These are phyloP conservation scores for Phortica variegata DNA, from an alignment of 1,140 invertebrate species.

Conservation along the genomic window DNA sequence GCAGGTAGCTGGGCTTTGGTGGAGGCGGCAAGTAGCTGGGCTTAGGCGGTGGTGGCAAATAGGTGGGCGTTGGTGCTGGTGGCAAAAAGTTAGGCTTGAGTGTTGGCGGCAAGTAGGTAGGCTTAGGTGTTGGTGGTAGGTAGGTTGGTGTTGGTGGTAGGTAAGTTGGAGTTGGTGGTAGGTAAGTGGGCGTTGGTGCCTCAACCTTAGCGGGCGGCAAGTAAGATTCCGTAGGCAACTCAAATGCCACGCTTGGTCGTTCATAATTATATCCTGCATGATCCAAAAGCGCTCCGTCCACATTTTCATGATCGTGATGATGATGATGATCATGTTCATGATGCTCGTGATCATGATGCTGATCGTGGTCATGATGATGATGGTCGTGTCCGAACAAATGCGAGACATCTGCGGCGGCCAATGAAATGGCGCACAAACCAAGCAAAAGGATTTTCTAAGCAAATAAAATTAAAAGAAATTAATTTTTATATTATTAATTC, in stretches of 20 bases:
- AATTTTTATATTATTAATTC: neutral
- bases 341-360: conserved; percentile 30
- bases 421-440: conserved; percentile 25
- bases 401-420: conserved; percentile 44
- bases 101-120: conserved; percentile 31
- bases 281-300: no score
- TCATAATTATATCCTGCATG: conserved; percentile 41
- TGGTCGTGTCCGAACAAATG: conserved; percentile 37
- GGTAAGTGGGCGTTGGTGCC: conserved; percentile 22
- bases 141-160: conserved; percentile 21
- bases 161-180: conserved; percentile 26
- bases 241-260: conserved; percentile 34
- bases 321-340: conserved; percentile 11
- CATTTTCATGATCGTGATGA: no score
- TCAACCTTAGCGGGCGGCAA: neutral
- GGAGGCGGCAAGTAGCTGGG: conserved; percentile 4
- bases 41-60: conserved; percentile 12
- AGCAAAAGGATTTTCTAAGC: conserved; percentile 39
- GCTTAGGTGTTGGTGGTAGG: conserved; percentile 17
- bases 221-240: conserved; percentile 20
- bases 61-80: conserved; percentile 1
- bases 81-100: conserved; percentile 12
- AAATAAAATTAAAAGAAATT: conserved; percentile 2
- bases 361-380: conserved; percentile 18
- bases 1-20: conserved; percentile 4